A percentile compares a stretch with the other conserved stretches of the same genome.
Evolutionary conservation across 2,797 vertebrate genomes (phyloP).

Genomic region (Paguma larvata): DNA sequence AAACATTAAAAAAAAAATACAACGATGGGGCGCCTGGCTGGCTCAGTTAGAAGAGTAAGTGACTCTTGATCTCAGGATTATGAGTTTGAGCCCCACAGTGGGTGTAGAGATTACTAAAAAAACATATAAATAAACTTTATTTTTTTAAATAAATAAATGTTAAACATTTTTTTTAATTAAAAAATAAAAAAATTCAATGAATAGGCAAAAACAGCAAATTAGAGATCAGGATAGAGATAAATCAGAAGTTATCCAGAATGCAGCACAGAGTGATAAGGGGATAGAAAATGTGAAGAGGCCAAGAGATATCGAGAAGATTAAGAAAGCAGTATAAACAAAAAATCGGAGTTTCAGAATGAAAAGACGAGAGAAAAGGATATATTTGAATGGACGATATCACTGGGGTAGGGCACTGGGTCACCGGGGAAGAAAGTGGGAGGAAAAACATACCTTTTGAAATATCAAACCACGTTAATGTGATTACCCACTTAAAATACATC

Average conservation of each 20-base stretch:
- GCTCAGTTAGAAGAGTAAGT: too few species aligned
- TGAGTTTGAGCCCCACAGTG: background rate
- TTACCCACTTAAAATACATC: background rate
- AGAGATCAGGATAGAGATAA: background rate
- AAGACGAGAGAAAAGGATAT: background rate
- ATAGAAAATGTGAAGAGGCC: background rate
- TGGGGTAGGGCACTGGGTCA: background rate
- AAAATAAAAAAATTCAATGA: background rate
- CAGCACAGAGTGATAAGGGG: background rate
- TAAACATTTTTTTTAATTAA: background rate
- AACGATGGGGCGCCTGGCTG: too few species aligned
- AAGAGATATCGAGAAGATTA: background rate
- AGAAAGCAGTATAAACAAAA: background rate
- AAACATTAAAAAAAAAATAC: too few species aligned
- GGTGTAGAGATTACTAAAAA: background rate
- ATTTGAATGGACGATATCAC: background rate
- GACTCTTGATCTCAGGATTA: too few species aligned
- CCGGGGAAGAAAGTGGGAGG: background rate
- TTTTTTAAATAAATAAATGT: background rate
- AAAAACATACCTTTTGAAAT: background rate
- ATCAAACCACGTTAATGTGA: background rate
- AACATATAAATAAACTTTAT: background rate
- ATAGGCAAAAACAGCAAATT: slow-evolving; percentile 15
- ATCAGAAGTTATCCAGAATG: background rate
- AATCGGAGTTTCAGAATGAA: background rate